Conservation (phyloP, 2,113 vertebrate genomes). For the Nestor notabilis region DNA sequence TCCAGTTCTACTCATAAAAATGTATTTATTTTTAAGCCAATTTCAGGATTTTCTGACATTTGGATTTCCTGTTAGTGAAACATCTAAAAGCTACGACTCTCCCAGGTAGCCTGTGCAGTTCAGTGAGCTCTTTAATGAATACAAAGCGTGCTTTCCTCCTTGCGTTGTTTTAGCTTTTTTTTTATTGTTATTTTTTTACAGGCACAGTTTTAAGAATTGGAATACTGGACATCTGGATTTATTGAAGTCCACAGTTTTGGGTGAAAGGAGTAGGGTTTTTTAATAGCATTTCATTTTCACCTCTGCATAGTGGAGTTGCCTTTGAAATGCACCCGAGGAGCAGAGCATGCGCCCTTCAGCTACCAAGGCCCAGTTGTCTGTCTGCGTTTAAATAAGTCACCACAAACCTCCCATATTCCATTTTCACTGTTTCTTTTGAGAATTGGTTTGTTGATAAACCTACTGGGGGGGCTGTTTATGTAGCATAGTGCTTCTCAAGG, state of each 20-base stretch:
- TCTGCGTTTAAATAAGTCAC: neutral
- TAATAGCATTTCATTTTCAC: neutral
- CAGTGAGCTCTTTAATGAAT: neutral
- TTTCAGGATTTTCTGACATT: neutral
- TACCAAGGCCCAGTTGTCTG: rapidly evolving
- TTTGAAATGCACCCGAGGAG: neutral
- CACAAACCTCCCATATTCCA: neutral
- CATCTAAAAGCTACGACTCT: neutral
- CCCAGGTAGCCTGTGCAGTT: neutral
- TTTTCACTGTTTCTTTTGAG: neutral
- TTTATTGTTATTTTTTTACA: neutral
- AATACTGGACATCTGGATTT: conserved; percentile 2
- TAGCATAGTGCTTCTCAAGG: neutral
- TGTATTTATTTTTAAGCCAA: neutral
- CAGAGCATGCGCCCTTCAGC: rapidly evolving
- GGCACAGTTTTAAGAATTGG: neutral
- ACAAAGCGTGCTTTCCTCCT: neutral
- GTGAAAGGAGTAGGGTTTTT: neutral
- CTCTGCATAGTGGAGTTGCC: neutral
- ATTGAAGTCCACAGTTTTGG: neutral
- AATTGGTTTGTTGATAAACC: neutral
- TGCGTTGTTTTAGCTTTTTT: neutral
- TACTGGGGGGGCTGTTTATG: neutral
- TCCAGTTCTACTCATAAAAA: neutral
- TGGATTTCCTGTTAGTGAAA: conserved; percentile 8